Conservation (phyloP, 2,888 invertebrate genomes). For the Frankliniella intonsa region DNA sequence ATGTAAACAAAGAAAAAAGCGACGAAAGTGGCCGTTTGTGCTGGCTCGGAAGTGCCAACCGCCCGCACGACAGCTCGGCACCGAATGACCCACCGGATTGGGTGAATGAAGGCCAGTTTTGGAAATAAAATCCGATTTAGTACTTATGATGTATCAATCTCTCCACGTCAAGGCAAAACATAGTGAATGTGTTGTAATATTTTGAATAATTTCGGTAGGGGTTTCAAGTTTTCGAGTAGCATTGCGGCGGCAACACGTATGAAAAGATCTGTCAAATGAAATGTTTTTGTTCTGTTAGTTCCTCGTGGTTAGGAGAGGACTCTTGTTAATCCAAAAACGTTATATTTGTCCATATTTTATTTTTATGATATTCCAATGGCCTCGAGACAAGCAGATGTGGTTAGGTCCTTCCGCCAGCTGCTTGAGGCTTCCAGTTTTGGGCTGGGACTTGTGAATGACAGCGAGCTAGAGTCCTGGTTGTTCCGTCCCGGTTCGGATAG, state of each 20-base stretch:
- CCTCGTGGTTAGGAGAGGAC: not conserved
- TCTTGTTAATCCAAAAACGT: not conserved
- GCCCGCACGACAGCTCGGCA: not conserved
- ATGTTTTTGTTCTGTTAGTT: not conserved
- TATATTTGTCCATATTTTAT: not conserved
- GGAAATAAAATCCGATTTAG: too few relatives aligned
- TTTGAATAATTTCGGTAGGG: not conserved
- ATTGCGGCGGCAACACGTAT: not conserved
- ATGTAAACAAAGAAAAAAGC: constrained; percentile 15
- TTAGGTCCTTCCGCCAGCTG: not conserved
- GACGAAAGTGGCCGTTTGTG: not conserved
- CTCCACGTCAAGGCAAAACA: too few relatives aligned
- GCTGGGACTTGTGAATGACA: not conserved
- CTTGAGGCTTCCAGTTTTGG: not conserved
- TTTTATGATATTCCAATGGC: not conserved
- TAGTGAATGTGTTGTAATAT: not conserved
- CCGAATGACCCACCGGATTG: too few relatives aligned
- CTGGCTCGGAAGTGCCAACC: not conserved
- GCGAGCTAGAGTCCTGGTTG: not conserved
- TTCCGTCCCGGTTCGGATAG: not conserved
- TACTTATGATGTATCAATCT: too few relatives aligned
- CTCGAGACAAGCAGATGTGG: not conserved
- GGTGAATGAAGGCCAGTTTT: too few relatives aligned
- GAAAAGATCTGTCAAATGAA: not conserved
- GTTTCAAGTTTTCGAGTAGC: not conserved